A percentile compares a stretch with the other conserved stretches of the same genome.
phyloP scores from a whole-genome alignment of 53 echinoderm and acorn worm species.

The Mesocentrotus franciscanus region DNA sequence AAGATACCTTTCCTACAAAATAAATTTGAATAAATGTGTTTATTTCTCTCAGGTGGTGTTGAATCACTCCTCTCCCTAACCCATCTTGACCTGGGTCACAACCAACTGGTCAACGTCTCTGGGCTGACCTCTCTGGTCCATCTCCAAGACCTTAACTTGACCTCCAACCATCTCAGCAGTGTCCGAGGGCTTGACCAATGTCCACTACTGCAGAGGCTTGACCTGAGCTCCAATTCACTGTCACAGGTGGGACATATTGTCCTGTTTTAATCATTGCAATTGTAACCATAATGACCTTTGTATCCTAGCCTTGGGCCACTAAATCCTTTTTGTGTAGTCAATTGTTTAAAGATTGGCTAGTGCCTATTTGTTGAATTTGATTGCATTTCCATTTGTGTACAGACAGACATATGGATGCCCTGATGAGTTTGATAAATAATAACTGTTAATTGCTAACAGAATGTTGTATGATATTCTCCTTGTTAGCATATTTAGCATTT shows the following conservation, averaged over 20 bases:
- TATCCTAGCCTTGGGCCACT: too few relatives aligned
- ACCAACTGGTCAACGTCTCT: conserved; percentile 84
- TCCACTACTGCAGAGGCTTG: conserved; percentile 78
- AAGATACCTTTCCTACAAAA: background rate
- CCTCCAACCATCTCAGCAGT: conserved; percentile 85
- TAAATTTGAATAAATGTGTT: background rate
- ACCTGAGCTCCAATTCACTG: conserved; percentile 82
- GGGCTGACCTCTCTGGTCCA: conserved; percentile 78
- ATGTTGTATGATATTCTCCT: too few relatives aligned
- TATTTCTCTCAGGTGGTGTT: conserved; percentile 72
- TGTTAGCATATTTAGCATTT: too few relatives aligned
- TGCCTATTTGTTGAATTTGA: too few relatives aligned
- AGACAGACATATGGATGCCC: background rate
- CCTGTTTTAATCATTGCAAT: background rate
- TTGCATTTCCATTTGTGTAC: background rate
- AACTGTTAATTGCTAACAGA: too few relatives aligned
- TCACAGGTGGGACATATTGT: conserved; percentile 75
- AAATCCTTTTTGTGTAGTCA: too few relatives aligned
- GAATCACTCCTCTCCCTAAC: conserved; percentile 76
- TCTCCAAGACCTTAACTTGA: conserved; percentile 79
- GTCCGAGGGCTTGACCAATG: conserved; percentile 80
- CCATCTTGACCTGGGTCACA: conserved; percentile 82
- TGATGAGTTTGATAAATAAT: too few relatives aligned
- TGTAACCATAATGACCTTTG: too few relatives aligned
- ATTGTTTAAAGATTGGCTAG: too few relatives aligned